These are phyloP conservation scores for Incurvaria masculella DNA, from an alignment of 2,888 invertebrate species.

Conservation along the genomic window DNA sequence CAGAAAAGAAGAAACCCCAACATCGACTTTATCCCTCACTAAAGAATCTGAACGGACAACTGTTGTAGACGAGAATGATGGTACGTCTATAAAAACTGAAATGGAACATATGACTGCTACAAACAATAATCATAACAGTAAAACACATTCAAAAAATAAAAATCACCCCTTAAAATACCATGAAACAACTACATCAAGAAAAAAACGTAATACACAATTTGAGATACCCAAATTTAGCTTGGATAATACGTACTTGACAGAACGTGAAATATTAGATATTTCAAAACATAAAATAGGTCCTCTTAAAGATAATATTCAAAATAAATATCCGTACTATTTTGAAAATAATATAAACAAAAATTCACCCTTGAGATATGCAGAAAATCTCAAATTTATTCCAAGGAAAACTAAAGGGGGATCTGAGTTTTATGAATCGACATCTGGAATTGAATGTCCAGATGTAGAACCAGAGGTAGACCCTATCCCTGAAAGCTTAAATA, in stretches of 20 bases:
- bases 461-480: slow-evolving; percentile 53
- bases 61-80: slow-evolving; percentile 23
- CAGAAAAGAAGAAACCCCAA: slow-evolving; percentile 8
- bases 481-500: slow-evolving; percentile 48
- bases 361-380: slow-evolving; percentile 65
- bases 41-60: slow-evolving; percentile 19
- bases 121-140: neutral
- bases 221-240: slow-evolving; percentile 33
- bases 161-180: no score
- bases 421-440: slow-evolving; percentile 68
- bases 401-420: slow-evolving; percentile 62
- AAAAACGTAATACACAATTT: slow-evolving; percentile 20
- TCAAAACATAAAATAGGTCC: slow-evolving; percentile 21
- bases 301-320: slow-evolving; percentile 18
- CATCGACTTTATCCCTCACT: neutral
- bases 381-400: slow-evolving; percentile 61
- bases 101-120: slow-evolving; percentile 23
- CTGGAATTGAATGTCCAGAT: slow-evolving; percentile 49
- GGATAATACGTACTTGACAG: slow-evolving; percentile 29
- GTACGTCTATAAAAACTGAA: slow-evolving; percentile 22
- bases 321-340: slow-evolving; percentile 68
- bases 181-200: no score
- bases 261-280: slow-evolving; percentile 25
- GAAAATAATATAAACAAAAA: slow-evolving; percentile 41
- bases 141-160: no score